These are phyloP conservation scores for Drosophila parvula DNA, from an alignment of 1,140 invertebrate species.

Conservation along the genomic window DNA sequence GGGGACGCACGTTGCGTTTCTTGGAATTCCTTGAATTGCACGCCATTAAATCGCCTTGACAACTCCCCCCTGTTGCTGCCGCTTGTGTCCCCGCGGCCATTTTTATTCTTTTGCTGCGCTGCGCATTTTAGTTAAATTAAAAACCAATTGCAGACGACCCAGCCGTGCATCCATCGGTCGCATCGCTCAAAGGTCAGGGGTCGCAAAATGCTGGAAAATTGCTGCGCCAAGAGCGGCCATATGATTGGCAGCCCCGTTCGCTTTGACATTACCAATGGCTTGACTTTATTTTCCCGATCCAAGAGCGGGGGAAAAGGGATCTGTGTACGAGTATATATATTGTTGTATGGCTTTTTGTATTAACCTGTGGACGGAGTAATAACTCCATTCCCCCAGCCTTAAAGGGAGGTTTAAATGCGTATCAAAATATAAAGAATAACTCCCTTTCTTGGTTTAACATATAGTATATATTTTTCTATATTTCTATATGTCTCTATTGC, in stretches of 20 bases:
- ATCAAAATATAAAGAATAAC: background rate
- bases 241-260: constrained; percentile 48
- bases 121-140: constrained; percentile 80
- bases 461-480: background rate
- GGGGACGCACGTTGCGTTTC: constrained; percentile 49
- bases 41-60: constrained; percentile 74
- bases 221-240: constrained; percentile 20
- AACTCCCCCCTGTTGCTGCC: constrained; percentile 17
- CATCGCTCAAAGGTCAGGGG: constrained; percentile 61
- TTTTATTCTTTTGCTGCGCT: constrained; percentile 36
- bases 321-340: too few relatives aligned
- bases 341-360: background rate
- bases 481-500: background rate
- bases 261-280: constrained; percentile 45
- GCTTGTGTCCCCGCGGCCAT: constrained; percentile 1
- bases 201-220: constrained; percentile 27
- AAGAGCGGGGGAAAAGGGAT: too few relatives aligned
- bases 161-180: constrained; percentile 42
- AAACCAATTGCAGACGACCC: constrained; percentile 70
- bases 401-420: background rate
- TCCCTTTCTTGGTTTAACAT: too few relatives aligned
- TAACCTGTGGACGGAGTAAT: background rate
- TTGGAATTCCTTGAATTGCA: constrained; percentile 73
- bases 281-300: background rate
- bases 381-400: background rate